A percentile compares a stretch with the other conserved stretches of the same genome.
Conservation (phyloP, 2,113 vertebrate species). For the Sigmodon hispidus region DNA sequence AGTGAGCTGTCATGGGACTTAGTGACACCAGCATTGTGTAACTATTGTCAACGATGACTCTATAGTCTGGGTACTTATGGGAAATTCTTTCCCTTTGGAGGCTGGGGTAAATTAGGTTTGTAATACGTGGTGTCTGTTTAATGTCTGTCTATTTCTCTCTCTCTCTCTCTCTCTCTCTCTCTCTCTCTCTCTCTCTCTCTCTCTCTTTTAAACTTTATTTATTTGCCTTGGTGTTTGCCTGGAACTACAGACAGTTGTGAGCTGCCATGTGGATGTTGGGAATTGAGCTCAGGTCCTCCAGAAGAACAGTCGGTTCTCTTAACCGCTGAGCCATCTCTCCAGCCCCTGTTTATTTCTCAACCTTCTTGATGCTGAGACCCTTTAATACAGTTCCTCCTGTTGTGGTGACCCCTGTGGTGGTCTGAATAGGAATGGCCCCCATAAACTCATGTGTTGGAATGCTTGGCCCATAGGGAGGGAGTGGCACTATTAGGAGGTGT, state of each 20-base stretch:
- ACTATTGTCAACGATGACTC: too few species aligned
- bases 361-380: neutral
- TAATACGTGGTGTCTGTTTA: neutral
- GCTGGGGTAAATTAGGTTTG: neutral
- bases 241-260: too few species aligned
- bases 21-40: fast-evolving
- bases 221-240: too few species aligned
- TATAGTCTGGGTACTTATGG: too few species aligned
- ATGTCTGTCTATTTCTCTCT: too few species aligned
- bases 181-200: too few species aligned
- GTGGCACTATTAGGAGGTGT: neutral
- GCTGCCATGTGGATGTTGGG: too few species aligned
- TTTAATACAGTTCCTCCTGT: neutral
- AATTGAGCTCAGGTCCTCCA: too few species aligned
- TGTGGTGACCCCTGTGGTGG: neutral
- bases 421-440: neutral
- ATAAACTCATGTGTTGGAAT: neutral
- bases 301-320: too few species aligned
- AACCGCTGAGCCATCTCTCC: too few species aligned
- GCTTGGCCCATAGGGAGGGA: neutral
- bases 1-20: neutral
- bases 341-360: neutral
- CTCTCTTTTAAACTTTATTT: too few species aligned
- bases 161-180: too few species aligned
- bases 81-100: neutral